Base-by-base conservation (phyloP, 2,888 invertebrate species). In the Eustalomyia histrio region DNA sequence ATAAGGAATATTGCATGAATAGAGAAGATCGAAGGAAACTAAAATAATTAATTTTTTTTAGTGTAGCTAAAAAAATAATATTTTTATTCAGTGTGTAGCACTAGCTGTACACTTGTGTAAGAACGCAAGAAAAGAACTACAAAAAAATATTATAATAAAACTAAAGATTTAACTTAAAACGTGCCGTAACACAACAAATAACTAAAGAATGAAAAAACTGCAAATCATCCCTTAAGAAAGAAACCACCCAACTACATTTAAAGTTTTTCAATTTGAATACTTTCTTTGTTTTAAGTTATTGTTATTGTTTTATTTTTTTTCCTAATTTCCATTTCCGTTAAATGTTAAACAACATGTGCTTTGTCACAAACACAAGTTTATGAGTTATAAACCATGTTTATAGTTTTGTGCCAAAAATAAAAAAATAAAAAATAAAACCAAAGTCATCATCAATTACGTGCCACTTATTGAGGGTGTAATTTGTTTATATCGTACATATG, bases 191-290 rank as follows among this genome's bases (percentile, higher is more conserved):
- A 4, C 43, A n/a, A 47, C n/a, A 47, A 47, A 47, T 29, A 47
- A 14, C 43, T n/a, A 1, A n/a, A 61, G 55, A 35, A 65, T 35
- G 3, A 35, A 6, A 33, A 55, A 69, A 58, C 17, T 21, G 50
- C 50, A 71, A 39, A 14, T 60, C 33, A 33, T 65, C 53, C 10
- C 16, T n/a, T 64, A 72, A 50, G 12, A n/a, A 71, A 69, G 12
- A 29, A 24, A n/a, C n/a, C n/a, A 24, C 2, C 24, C 8, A 35
- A 52, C 35, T 35, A 43, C 17, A 0, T 61, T 47, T 43, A 53
- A 65, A 71, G 64, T 67, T 75, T 80, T 80, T 75, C 75, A 71
- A 80, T 75, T 71, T 67, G 33, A 64, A 64, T 65, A 69, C 43
- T 69, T 63, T 43, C 47, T 55, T 33, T 35, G 35, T n/a, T 8